Evolutionary conservation across 2,888 invertebrate genomes (phyloP).

Genomic region (Belgica antarctica): DNA sequence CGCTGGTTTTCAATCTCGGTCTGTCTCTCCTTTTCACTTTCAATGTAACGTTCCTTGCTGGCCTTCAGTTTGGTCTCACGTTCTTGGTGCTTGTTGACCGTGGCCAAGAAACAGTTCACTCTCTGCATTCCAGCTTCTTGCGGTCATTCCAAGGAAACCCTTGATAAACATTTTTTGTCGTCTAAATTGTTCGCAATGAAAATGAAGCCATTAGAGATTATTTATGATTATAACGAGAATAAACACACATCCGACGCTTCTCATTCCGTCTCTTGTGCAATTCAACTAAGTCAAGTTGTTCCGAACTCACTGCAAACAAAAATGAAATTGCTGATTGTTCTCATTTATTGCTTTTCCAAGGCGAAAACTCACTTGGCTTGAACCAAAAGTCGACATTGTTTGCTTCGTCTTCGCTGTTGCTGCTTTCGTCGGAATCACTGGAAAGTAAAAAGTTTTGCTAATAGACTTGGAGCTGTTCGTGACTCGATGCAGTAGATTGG

Average conservation of each 20-base stretch:
- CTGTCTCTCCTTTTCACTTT: constrained; percentile 16
- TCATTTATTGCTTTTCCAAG: not conserved
- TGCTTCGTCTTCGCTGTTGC: constrained; percentile 14
- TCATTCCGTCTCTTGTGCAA: constrained; percentile 27
- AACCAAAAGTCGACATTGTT: constrained; percentile 39
- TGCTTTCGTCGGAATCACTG: constrained; percentile 29
- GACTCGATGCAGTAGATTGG: too few relatives aligned
- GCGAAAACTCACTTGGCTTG: constrained; percentile 29
- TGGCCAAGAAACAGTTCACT: constrained; percentile 34
- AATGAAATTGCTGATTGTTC: constrained; percentile 7
- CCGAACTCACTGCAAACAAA: constrained; percentile 30
- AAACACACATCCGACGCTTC: constrained; percentile 27
- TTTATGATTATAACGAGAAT: not conserved
- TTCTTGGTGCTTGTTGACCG: constrained; percentile 10
- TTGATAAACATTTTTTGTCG: constrained; percentile 21
- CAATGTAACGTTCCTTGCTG: constrained; percentile 23
- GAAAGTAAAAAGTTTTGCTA: not conserved
- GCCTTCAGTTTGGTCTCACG: constrained; percentile 39
- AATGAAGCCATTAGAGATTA: not conserved
- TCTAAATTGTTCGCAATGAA: constrained; percentile 4
- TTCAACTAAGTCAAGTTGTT: constrained; percentile 30
- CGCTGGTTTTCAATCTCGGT: constrained; percentile 9
- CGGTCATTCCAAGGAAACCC: constrained; percentile 40
- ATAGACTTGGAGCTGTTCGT: not conserved
- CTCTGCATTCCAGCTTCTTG: constrained; percentile 15